Evolutionary conservation across 1,140 invertebrate genomes (phyloP).

Genomic region (Brachionus asplanchnoidis): DNA sequence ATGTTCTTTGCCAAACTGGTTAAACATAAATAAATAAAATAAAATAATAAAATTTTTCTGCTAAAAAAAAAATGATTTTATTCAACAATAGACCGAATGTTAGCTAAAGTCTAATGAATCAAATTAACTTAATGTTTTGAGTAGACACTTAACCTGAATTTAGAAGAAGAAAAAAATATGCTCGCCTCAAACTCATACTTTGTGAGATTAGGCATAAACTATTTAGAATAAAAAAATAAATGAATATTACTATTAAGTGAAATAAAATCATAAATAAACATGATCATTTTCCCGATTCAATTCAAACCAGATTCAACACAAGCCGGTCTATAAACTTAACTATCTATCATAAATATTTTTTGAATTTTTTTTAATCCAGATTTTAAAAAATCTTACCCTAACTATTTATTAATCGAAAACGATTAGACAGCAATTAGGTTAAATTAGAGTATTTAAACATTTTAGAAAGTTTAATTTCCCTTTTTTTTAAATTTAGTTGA

Average conservation of each 20-base stretch:
- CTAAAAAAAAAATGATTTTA: not conserved
- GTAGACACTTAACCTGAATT: not conserved
- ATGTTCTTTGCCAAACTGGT: too few species aligned
- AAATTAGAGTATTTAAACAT: conserved; percentile 9
- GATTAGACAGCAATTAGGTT: conserved; percentile 35
- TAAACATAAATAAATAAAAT: too few species aligned
- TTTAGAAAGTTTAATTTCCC: not conserved
- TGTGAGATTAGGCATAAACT: not conserved
- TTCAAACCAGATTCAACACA: conserved; percentile 4
- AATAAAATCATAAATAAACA: conserved; percentile 13
- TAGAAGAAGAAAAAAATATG: not conserved
- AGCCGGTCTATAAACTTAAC: not conserved
- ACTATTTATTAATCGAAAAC: not conserved
- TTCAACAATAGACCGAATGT: not conserved
- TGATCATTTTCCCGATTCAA: conserved; percentile 17
- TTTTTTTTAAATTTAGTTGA: not conserved
- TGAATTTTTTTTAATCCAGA: conserved; percentile 6
- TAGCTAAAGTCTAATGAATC: not conserved
- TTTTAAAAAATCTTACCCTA: not conserved
- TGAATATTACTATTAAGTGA: not conserved
- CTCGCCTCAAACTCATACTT: not conserved
- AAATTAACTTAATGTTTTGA: not conserved
- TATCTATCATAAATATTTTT: not conserved
- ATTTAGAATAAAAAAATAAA: not conserved
- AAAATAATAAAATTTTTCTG: too few species aligned